A percentile compares a stretch with the other conserved stretches of the same genome.
These are phyloP conservation scores for Leucophenga varia DNA, from an alignment of 1,140 invertebrate genomes.

Conservation along the genomic window DNA sequence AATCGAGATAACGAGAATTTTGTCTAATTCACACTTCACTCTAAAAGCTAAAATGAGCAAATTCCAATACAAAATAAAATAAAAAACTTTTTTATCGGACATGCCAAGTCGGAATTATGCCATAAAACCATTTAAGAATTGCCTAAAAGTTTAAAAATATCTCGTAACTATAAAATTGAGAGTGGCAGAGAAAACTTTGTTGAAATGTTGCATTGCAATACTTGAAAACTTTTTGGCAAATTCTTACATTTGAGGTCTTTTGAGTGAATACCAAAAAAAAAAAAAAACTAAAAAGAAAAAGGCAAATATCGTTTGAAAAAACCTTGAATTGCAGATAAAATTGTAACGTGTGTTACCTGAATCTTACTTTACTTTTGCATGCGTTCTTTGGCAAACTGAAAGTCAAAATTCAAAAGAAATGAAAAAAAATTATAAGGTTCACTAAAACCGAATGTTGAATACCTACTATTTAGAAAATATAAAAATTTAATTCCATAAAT, in stretches of 20 bases:
- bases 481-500: too few relatives aligned
- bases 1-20: too few relatives aligned
- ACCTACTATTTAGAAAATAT: too few relatives aligned
- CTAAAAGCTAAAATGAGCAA: constrained; percentile 29
- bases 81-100: constrained; percentile 46
- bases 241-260: constrained; percentile 12
- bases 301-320: constrained; percentile 20
- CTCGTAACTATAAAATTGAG: too few relatives aligned
- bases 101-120: constrained; percentile 50
- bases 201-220: too few relatives aligned
- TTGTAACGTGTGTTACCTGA: constrained; percentile 37
- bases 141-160: constrained; percentile 42
- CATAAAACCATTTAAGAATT: constrained; percentile 50
- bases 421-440: constrained; percentile 45
- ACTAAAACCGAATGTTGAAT: too few relatives aligned
- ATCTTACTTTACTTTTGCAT: constrained; percentile 16
- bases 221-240: constrained; percentile 41
- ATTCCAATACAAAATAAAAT: too few relatives aligned
- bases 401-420: constrained; percentile 40
- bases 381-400: too few relatives aligned
- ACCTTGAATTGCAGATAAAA: constrained; percentile 52
- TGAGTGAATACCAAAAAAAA: constrained; percentile 5
- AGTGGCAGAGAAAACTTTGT: too few relatives aligned
- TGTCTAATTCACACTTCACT: too few relatives aligned
- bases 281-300: neutral